Conservation (phyloP, 2,888 invertebrate genomes). For the Clivina fossor region DNA sequence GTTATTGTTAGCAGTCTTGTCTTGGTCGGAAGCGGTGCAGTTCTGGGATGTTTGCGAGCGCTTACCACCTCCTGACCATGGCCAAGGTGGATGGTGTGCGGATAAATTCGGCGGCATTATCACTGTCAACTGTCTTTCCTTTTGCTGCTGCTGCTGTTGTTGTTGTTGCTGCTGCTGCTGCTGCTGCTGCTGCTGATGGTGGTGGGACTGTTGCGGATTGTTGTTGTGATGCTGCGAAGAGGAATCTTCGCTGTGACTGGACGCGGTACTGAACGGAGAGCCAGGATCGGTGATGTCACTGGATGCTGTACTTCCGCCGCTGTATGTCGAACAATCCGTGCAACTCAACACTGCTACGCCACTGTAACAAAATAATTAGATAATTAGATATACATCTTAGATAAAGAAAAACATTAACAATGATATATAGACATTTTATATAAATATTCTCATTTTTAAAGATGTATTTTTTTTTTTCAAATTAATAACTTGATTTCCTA, state of each 20-base stretch:
- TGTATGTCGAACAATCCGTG: constrained; percentile 69
- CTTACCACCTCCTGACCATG: constrained; percentile 42
- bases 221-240: too few relatives aligned
- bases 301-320: constrained; percentile 58
- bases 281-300: constrained; percentile 87
- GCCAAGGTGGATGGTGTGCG: constrained; percentile 45
- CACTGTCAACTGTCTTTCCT: constrained; percentile 33
- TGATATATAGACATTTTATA: too few relatives aligned
- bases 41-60: not conserved
- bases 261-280: constrained; percentile 76
- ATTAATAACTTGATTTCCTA: too few relatives aligned
- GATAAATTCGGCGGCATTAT: constrained; percentile 41
- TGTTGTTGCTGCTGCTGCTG: too few relatives aligned
- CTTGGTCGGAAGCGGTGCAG: not conserved
- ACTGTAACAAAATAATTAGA: constrained; percentile 66
- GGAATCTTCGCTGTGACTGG: constrained; percentile 54
- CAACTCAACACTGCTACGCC: constrained; percentile 81
- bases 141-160: constrained; percentile 36
- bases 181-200: too few relatives aligned
- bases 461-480: too few relatives aligned
- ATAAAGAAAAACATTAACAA: too few relatives aligned
- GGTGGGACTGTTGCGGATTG: too few relatives aligned
- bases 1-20: constrained; percentile 22
- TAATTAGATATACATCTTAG: too few relatives aligned
- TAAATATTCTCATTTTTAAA: too few relatives aligned